These are phyloP conservation scores for Indicator indicator DNA, from an alignment of 2,113 vertebrate species.

Conservation along the genomic window DNA sequence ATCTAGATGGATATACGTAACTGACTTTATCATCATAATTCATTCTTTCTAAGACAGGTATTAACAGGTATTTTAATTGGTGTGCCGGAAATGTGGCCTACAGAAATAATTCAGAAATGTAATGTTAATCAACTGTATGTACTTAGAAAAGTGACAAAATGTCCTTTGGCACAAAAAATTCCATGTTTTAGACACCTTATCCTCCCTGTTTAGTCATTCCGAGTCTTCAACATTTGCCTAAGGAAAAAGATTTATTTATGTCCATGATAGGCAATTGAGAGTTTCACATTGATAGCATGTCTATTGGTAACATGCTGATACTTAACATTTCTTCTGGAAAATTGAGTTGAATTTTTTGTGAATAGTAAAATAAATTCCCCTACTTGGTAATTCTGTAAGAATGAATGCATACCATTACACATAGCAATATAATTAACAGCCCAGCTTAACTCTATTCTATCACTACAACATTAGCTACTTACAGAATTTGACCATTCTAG, in stretches of 20 bases:
- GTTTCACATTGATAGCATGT: neutral
- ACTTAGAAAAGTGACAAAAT: neutral
- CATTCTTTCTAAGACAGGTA: neutral
- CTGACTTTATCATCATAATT: neutral
- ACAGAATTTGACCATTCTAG: neutral
- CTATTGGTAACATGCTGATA: neutral
- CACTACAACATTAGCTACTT: neutral
- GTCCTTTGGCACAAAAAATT: neutral
- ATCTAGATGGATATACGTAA: neutral
- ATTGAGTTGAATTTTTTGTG: neutral
- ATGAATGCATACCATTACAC: neutral
- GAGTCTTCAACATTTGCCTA: neutral
- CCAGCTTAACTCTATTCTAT: neutral
- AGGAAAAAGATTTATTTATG: neutral
- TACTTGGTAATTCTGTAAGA: neutral
- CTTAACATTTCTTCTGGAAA: neutral
- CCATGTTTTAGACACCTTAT: neutral
- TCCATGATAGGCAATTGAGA: neutral
- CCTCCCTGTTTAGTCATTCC: neutral
- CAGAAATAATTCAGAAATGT: neutral
- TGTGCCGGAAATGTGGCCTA: neutral
- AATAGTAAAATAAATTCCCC: neutral
- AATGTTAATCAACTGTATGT: neutral
- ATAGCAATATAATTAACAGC: neutral
- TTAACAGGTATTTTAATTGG: neutral